phyloP scores from a whole-genome alignment of 2,113 vertebrate genomes.

The Psilopsiagon aurifrons region DNA sequence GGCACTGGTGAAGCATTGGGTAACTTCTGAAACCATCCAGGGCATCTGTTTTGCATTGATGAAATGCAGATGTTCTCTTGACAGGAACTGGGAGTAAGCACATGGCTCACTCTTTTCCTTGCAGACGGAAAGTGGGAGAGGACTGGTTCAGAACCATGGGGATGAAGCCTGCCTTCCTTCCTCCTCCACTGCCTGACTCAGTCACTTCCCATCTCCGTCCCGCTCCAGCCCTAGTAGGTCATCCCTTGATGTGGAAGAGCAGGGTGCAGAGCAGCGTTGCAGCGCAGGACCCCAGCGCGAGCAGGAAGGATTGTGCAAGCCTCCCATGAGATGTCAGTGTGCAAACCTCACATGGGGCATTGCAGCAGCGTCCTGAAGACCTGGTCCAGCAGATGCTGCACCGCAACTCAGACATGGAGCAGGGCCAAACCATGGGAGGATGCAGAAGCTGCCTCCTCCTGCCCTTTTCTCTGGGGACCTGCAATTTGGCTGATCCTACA shows the following conservation, averaged over 20 bases:
- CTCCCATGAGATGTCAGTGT: accelerated
- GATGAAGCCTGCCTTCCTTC: neutral
- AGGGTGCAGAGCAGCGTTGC: neutral
- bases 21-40: neutral
- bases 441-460: neutral
- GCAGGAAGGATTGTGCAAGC: neutral
- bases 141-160: neutral
- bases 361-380: neutral
- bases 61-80: neutral
- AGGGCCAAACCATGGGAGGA: neutral
- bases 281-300: neutral
- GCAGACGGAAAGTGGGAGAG: neutral
- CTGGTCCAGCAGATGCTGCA: neutral
- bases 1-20: neutral
- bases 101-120: neutral
- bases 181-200: neutral
- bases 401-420: accelerated
- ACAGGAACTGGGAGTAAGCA: neutral
- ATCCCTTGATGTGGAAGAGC: neutral
- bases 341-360: neutral
- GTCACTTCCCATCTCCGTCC: neutral
- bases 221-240: accelerated
- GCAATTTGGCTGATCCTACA: neutral
- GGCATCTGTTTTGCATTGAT: neutral
- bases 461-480: neutral